Conservation (phyloP, 2,888 invertebrate species). For the Oscheius sp. region DNA sequence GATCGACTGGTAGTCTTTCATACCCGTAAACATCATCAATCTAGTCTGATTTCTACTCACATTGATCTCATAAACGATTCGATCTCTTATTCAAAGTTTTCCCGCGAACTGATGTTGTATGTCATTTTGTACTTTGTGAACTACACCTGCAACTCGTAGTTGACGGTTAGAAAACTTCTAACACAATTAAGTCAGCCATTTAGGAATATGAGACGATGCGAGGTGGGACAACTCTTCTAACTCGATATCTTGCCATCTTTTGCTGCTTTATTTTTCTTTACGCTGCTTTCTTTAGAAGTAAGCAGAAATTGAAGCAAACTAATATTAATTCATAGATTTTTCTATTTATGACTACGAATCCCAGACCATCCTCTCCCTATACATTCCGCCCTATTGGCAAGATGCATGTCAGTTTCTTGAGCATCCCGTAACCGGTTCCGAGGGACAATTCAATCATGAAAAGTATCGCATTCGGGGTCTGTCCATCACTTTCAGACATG, state of each 20-base stretch:
- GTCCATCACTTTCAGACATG: conserved; percentile 60
- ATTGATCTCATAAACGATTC: conserved; percentile 22
- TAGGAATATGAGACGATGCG: too few relatives aligned
- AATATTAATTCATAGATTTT: too few relatives aligned
- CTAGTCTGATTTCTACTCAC: conserved; percentile 4
- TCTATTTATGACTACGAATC: background rate
- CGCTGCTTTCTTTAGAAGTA: conserved; percentile 8
- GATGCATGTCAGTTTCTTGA: conserved; percentile 67
- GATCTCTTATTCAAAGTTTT: background rate
- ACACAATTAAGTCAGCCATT: too few relatives aligned
- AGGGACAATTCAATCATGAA: conserved; percentile 50
- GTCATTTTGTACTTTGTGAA: too few relatives aligned
- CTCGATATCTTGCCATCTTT: background rate
- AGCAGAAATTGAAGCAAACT: background rate
- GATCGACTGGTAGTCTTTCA: conserved; percentile 36
- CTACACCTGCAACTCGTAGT: too few relatives aligned
- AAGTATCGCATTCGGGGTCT: conserved; percentile 50
- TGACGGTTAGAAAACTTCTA: too few relatives aligned
- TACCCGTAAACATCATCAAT: conserved; percentile 19
- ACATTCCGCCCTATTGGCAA: conserved; percentile 35
- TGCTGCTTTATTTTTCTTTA: background rate
- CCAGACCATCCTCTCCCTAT: background rate
- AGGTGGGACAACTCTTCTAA: too few relatives aligned
- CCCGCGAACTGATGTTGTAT: too few relatives aligned
- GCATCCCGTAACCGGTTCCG: conserved; percentile 53